Percentiles rank a stretch among this genome's conserved stretches.
Conservation (phyloP, 2,888 invertebrate species). For the Dryobota labecula region DNA sequence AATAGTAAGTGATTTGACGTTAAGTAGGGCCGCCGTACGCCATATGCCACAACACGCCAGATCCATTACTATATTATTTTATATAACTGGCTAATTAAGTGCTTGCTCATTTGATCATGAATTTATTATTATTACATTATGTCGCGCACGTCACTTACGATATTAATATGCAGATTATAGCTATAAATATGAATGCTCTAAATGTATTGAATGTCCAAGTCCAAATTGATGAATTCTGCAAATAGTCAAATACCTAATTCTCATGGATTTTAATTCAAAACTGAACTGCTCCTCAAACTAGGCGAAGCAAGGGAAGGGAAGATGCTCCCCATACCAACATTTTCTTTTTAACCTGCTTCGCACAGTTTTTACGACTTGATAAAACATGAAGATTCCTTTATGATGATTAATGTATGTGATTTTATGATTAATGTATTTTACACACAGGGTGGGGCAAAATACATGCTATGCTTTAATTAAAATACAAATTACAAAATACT, state of each 20-base stretch:
- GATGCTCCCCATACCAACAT: background rate
- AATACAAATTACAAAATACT: no score
- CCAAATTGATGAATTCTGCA: background rate
- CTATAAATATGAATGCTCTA: background rate
- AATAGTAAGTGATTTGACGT: slow-evolving; percentile 81
- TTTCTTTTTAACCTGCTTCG: background rate
- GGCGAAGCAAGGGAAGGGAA: background rate
- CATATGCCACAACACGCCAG: slow-evolving; percentile 58
- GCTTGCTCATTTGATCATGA: slow-evolving; percentile 56
- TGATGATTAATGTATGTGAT: no score
- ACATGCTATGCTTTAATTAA: no score
- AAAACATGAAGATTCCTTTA: no score
- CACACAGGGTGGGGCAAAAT: no score
- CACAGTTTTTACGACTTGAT: no score
- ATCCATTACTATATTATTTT: slow-evolving; percentile 63
- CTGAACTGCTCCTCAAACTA: background rate
- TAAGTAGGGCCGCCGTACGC: slow-evolving; percentile 74
- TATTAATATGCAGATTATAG: slow-evolving; percentile 27
- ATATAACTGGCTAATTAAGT: slow-evolving; percentile 64
- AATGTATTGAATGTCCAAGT: background rate
- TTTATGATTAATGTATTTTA: no score
- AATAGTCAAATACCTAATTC: background rate
- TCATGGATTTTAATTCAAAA: background rate
- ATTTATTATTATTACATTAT: slow-evolving; percentile 48
- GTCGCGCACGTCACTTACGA: background rate